Base-by-base conservation (phyloP, 1,140 invertebrate species). In the Megathymus violae region DNA sequence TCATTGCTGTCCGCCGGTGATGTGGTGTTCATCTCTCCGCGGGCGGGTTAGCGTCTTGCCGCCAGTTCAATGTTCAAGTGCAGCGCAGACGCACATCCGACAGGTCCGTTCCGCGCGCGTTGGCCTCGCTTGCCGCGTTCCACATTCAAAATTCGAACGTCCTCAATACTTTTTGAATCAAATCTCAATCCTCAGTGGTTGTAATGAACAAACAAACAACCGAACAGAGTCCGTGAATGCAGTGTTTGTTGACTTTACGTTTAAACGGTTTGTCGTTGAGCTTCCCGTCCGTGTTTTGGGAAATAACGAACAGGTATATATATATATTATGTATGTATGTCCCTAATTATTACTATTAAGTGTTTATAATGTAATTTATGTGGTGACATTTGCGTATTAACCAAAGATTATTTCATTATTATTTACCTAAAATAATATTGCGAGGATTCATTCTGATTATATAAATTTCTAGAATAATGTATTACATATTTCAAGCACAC, bases 51-150 rank as follows among this genome's bases (percentile, higher is more conserved):
- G 17, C 74, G 64, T 74, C 19, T 22, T 22, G 78, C 64, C 74
- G 78, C 63, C 76, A 82, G 85, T 88, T 88, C 77, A 82, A 84
- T 70, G 81, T 71, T 82, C 79, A 87, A 79, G 78, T 82, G 79
- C 80, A 86, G 71, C 79, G 76, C 79, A 60, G 58, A 61, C 81
- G 82, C 81, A 85, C 82, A 84, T 75, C 74, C 62, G 34, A 44
- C 44, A 51, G 60, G 54, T 60, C 41, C 36, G 41, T 58, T 46
- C 50, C 34, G 63, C 50, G 71, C 67, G 63, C 60, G n/a, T 22
- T 3, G 1, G 63, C 62, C 69, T 68, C 63, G 56, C 64, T 66
- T 74, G 56, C 56, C 64, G 69, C 67, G 70, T 67, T 71, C 72
- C 60, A 69, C 56, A 74, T 71, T 72, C 71, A 56, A 71, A 68